Conservation (phyloP, 2,113 vertebrate genomes). For the Lampris incognitus region DNA sequence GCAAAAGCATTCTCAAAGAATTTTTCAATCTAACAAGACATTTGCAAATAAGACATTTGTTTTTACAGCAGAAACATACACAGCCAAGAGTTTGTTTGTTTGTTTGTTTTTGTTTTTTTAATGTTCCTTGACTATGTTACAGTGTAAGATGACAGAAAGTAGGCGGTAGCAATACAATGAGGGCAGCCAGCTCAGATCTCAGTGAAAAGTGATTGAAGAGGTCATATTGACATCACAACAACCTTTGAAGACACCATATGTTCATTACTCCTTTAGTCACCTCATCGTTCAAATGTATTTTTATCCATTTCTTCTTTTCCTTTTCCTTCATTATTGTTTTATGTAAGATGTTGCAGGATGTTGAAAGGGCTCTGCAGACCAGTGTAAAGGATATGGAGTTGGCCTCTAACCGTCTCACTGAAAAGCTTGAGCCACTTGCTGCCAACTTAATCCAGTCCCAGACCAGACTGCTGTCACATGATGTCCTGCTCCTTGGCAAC, state of each 20-base stretch:
- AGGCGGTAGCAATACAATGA: no score
- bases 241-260: no score
- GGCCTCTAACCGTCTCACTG: slow-evolving; percentile 79
- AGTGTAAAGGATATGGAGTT: slow-evolving; percentile 68
- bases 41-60: slow-evolving; percentile 5
- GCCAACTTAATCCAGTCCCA: slow-evolving; percentile 74
- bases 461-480: slow-evolving; percentile 78
- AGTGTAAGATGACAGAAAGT: no score
- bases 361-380: slow-evolving; percentile 74
- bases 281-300: background rate
- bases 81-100: background rate
- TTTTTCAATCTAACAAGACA: background rate
- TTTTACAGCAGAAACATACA: slow-evolving; percentile 1
- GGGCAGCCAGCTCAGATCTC: no score
- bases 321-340: background rate
- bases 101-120: no score
- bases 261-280: no score
- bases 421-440: slow-evolving; percentile 62
- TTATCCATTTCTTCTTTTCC: background rate
- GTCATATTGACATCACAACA: no score
- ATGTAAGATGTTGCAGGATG: slow-evolving; percentile 80
- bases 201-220: no score
- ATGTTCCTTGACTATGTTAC: no score
- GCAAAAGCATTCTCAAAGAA: background rate
- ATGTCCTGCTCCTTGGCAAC: slow-evolving; percentile 80